A percentile compares a stretch with the other conserved stretches of the same genome.
Evolutionary conservation across 1,140 invertebrate genomes (phyloP).

Genomic region (Mercenaria mercenaria): DNA sequence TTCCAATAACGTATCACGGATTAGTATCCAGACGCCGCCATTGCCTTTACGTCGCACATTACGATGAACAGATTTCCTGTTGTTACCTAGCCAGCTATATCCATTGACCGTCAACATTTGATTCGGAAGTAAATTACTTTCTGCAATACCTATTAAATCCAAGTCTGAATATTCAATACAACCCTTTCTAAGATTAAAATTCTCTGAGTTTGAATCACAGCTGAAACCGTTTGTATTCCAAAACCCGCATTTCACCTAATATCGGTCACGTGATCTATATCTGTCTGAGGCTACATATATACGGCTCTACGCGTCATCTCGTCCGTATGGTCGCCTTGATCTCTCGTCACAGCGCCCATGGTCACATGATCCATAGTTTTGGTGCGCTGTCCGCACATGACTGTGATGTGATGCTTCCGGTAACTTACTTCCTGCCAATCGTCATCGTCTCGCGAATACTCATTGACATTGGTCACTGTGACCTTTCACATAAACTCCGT

Average conservation of each 20-base stretch:
- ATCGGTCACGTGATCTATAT: not conserved
- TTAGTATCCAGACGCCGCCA: constrained; percentile 49
- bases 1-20: not conserved
- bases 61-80: constrained; percentile 39
- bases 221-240: constrained; percentile 60
- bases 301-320: not conserved
- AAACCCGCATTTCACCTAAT: constrained; percentile 51
- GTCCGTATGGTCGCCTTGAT: not conserved
- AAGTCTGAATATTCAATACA: constrained; percentile 46
- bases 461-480: not conserved
- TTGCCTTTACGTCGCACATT: constrained; percentile 40
- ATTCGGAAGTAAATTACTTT: constrained; percentile 45
- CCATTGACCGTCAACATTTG: constrained; percentile 12
- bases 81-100: constrained; percentile 56
- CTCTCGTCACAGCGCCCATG: not conserved
- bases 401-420: not conserved
- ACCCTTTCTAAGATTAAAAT: constrained; percentile 1
- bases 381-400: not conserved
- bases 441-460: not conserved
- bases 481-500: not conserved
- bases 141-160: constrained; percentile 54
- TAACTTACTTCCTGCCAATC: not conserved
- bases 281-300: not conserved
- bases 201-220: constrained; percentile 25
- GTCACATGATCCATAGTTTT: not conserved